Evolutionary conservation across 2,797 vertebrate genomes (phyloP).

Genomic region (Chiroxiphia lanceolata): DNA sequence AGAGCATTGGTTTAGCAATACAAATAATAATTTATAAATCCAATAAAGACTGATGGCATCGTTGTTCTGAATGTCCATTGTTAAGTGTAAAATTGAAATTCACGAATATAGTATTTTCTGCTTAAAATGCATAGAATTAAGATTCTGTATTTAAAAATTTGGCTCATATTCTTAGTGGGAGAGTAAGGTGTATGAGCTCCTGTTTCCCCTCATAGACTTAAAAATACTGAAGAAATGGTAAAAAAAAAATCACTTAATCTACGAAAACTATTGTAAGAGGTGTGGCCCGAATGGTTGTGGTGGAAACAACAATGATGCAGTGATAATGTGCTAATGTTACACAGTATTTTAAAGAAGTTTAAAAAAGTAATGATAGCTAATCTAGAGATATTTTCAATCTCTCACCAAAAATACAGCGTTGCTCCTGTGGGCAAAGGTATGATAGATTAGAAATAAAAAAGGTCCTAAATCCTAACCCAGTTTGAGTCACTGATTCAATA

Average conservation of each 20-base stretch:
- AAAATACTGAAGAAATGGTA: background rate
- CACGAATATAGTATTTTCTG: background rate
- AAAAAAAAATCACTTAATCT: background rate
- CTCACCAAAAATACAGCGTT: background rate
- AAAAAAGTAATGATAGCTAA: background rate
- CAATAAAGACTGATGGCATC: background rate
- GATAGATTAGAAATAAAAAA: background rate
- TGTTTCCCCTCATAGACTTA: background rate
- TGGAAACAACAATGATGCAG: background rate
- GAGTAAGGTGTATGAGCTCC: fast-evolving
- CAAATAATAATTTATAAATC: background rate
- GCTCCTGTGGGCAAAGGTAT: background rate
- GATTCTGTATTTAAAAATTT: background rate
- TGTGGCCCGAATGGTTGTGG: background rate
- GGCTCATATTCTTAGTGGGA: background rate
- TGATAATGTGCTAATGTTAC: background rate
- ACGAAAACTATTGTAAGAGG: background rate
- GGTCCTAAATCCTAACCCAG: background rate
- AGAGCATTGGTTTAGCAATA: background rate
- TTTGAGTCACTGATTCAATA: background rate
- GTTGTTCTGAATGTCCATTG: background rate
- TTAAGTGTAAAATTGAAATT: background rate
- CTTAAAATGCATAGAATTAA: background rate
- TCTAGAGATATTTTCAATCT: background rate
- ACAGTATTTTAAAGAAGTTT: background rate